Base-by-base conservation (phyloP, 2,888 invertebrate species). In the Platerodrilus igneus region DNA sequence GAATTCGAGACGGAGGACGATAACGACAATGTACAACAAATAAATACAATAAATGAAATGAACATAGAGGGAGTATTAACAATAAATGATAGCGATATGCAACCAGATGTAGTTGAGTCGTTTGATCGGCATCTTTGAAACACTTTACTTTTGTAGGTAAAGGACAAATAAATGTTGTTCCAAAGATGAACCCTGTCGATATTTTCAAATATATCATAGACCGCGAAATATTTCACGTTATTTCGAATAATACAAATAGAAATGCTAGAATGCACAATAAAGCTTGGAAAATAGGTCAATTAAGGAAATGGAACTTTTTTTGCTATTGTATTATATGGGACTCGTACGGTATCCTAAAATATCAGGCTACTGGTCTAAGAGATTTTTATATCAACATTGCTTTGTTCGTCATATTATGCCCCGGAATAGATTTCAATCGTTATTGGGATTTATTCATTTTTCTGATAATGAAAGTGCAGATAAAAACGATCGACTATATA, bases 321-420 rank as follows among this genome's bases (percentile, higher is more conserved):
- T 25, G 9, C 16, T 35, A 16, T 13, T 35, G 17, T 13, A 27
- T 17, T 27, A 35, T 11, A 35, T 35, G 20, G 25, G 37, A 18
- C 21, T 37, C 18, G 27, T 17, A 5, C 30, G 25, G 19, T 22
- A 23, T 14, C 30, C 31, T 22, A 37, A 30, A 23, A 37, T 37
- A 30, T 37, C 31, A 30, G 23, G 31, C 25, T 30, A 30, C 25
- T 37, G 37, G 37, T 37, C 30, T 23, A 22, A 25, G 14, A 29
- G 31, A 16, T 22, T 37, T 37, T 25, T 37, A 30, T 31, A 37
- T 31, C 37, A 31, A 3, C 23, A 30, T 18, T 25, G 23, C 31
- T 37, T 37, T 30, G 30, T 37, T 15, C 30, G 18, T 22, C 30
- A 30, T 17, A 18, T 30, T 30, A 37, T 37, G 37, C 11, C 30